Conservation (phyloP, 2,888 invertebrate species). For the Argyresthia goedartella region DNA sequence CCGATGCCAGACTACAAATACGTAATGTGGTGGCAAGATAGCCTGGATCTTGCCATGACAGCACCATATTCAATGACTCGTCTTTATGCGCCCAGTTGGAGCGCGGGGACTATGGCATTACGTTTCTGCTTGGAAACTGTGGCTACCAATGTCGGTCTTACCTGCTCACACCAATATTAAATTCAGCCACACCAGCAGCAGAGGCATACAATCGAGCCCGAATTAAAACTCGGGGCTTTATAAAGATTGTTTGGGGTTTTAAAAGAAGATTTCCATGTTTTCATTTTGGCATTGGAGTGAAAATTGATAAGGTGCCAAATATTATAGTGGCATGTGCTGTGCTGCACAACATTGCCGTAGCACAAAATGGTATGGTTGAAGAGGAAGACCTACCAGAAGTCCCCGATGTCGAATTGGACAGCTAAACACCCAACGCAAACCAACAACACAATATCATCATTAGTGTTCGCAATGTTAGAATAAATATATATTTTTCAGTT, state of each 20-base stretch:
- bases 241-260: constrained; percentile 1
- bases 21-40: constrained; percentile 9
- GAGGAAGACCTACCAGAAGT: too few species aligned
- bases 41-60: constrained; percentile 11
- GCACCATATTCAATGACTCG: constrained; percentile 11
- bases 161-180: constrained; percentile 11
- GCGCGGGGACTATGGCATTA: constrained; percentile 9
- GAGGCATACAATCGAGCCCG: constrained; percentile 13
- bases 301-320: not conserved
- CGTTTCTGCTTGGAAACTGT: constrained; percentile 11
- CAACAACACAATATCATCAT: too few species aligned
- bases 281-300: too few species aligned
- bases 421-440: too few species aligned
- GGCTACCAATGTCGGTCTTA: constrained; percentile 12
- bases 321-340: not conserved
- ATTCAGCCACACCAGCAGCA: constrained; percentile 8
- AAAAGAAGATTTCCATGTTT: not conserved
- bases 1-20: constrained; percentile 8
- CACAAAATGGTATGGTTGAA: too few species aligned
- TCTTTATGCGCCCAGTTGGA: constrained; percentile 10
- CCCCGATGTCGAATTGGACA: too few species aligned
- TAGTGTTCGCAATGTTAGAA: too few species aligned
- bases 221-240: constrained; percentile 11
- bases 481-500: too few species aligned
- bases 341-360: too few species aligned